Percentiles rank a stretch among this genome's conserved stretches.
Conservation (phyloP, 2,113 vertebrate species). For the Gila orcuttii region DNA sequence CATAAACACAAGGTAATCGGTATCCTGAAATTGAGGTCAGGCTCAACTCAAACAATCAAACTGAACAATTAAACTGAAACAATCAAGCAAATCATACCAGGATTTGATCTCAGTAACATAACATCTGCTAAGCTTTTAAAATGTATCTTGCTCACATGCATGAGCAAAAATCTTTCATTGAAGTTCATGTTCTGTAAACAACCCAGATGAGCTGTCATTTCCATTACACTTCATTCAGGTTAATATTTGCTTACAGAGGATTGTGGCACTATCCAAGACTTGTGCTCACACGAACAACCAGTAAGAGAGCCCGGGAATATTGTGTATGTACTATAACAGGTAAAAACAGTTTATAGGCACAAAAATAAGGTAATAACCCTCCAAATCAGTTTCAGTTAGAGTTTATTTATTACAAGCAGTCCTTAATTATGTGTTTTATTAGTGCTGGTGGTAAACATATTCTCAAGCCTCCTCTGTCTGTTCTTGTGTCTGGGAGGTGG, state of each 20-base stretch:
- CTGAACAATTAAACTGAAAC: too few species aligned
- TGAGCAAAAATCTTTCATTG: neutral
- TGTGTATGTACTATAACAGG: neutral
- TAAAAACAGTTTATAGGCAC: neutral
- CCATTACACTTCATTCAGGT: neutral
- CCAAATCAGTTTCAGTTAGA: neutral
- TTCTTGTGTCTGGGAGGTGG: neutral
- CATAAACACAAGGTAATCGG: neutral
- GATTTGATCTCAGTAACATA: neutral
- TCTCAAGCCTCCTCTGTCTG: neutral
- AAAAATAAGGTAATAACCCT: too few species aligned
- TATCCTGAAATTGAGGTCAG: neutral
- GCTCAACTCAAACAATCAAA: neutral
- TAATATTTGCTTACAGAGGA: conserved; percentile 7
- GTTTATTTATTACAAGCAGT: neutral
- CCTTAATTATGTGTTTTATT: conserved; percentile 14
- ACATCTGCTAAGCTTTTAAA: neutral
- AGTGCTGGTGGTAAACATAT: neutral
- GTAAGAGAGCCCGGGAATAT: neutral
- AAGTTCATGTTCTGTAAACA: neutral
- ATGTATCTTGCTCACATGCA: neutral
- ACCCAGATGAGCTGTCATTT: neutral
- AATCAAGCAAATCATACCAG: neutral
- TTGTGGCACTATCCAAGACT: neutral
- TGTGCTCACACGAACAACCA: neutral